Evolutionary conservation across 2,888 invertebrate species (phyloP).

Genomic region (Cryptophagus acutangulus): DNA sequence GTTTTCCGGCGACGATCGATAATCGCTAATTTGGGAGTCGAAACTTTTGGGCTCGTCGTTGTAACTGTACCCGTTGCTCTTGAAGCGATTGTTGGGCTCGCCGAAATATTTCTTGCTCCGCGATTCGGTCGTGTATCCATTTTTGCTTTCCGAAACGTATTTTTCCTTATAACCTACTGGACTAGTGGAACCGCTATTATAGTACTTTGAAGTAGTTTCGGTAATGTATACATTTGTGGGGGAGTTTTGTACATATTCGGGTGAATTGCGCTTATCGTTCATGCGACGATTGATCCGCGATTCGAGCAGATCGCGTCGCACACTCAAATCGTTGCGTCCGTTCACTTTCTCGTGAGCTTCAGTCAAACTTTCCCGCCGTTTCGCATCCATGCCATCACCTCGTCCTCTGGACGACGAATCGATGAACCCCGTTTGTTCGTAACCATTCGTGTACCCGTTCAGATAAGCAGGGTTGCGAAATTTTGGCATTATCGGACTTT

Average conservation of each 20-base stretch:
- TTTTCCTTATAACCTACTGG: conserved; percentile 53
- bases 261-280: conserved; percentile 48
- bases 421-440: conserved; percentile 49
- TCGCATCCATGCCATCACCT: conserved; percentile 64
- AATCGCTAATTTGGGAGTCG: conserved; percentile 59
- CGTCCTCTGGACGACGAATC: conserved; percentile 55
- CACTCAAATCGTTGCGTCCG: conserved; percentile 58
- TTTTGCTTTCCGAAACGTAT: conserved; percentile 51
- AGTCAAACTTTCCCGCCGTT: conserved; percentile 51
- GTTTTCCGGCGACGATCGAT: conserved; percentile 57
- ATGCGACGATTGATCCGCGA: conserved; percentile 63
- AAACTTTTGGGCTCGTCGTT: conserved; percentile 65
- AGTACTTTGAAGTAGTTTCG: conserved; percentile 54
- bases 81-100: conserved; percentile 29
- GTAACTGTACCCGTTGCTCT: conserved; percentile 29
- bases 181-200: conserved; percentile 53
- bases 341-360: conserved; percentile 34
- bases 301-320: conserved; percentile 68
- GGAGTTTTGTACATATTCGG: conserved; percentile 37
- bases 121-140: conserved; percentile 48
- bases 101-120: conserved; percentile 47
- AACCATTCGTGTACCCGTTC: conserved; percentile 51
- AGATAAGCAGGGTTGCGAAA: conserved; percentile 53
- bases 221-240: conserved; percentile 50
- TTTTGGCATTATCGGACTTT: conserved; percentile 56